Evolutionary conservation across 2,797 vertebrate genomes (phyloP), one percentile per base, ranked within the genome.

Genomic region (Salmo trutta): DNA sequence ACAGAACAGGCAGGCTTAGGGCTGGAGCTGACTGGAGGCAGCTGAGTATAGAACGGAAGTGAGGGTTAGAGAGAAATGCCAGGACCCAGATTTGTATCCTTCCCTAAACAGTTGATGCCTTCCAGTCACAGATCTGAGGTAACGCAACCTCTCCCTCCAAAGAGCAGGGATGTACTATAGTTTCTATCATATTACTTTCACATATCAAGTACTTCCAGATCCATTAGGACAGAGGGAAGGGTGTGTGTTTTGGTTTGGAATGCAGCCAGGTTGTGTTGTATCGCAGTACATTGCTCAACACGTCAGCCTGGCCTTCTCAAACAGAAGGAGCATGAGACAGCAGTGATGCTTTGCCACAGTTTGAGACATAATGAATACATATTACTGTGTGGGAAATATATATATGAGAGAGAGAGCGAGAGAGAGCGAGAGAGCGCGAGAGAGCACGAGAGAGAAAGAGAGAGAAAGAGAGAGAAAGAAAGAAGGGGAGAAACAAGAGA

Each of bases 311-410:
- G 10, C 47, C 4, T 53, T 5, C 62, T 29, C 52, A 59, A 4
- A n/a, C 59, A 64, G 36, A 68, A 7, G 21, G 31, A n/a, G 17
- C 51, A 31, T 33, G 47, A 75, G 16, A 75, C 17, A 65, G 66
- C 36, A 29, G 68, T 81, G 79, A 79, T 67, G 68, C 62, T 68
- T 66, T n/a, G 29, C 51, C 15, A 7, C 17, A 24, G 65, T 41
- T 27, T 31, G 17, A 74, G 36, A 21, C 5, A 54, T 3, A 56
- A 73, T 3, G 7, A 72, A 64, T 33, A 71, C 15, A 52, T 67
- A 41, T 24, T 16, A 56, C 53, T 56, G 53, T 56, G 19, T 16
- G 19, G 36, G n/a, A n/a, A n/a, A n/a, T n/a, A n/a, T n/a, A n/a
- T n/a, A n/a, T n/a, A n/a, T n/a, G n/a, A 68, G 21, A 15, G 31